These are phyloP conservation scores for Conopomorpha cramerella DNA, from an alignment of 1,140 invertebrate genomes.

Conservation along the genomic window DNA sequence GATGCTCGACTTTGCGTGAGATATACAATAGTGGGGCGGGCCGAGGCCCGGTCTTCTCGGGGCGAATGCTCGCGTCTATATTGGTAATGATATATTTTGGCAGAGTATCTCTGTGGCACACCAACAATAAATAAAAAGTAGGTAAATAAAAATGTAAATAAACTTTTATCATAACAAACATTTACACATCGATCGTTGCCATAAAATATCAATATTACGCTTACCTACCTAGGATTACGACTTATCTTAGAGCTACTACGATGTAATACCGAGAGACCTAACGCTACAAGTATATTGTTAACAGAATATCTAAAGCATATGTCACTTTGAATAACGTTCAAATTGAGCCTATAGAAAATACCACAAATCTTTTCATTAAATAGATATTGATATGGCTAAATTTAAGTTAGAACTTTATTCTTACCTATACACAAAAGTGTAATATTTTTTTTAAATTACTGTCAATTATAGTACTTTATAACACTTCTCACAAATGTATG, in stretches of 20 bases:
- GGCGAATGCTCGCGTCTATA: too few relatives aligned
- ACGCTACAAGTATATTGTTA: slow-evolving; percentile 57
- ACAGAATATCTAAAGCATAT: slow-evolving; percentile 61
- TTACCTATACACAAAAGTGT: slow-evolving; percentile 61
- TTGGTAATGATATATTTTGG: slow-evolving; percentile 61
- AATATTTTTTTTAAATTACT: slow-evolving; percentile 54
- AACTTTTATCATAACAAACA: slow-evolving; percentile 55
- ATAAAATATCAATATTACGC: slow-evolving; percentile 50
- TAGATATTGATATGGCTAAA: slow-evolving; percentile 64
- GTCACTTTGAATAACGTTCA: slow-evolving; percentile 60
- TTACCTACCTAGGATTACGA: slow-evolving; percentile 43
- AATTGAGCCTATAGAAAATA: slow-evolving; percentile 62
- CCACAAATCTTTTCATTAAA: slow-evolving; percentile 61
- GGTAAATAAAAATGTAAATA: slow-evolving; percentile 60
- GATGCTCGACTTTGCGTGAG: slow-evolving; percentile 42
- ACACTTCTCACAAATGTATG: slow-evolving; percentile 59
- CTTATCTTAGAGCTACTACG: slow-evolving; percentile 44
- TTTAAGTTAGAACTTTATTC: slow-evolving; percentile 62
- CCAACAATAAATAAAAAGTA: slow-evolving; percentile 58
- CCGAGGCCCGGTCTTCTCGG: too few relatives aligned
- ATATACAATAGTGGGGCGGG: slow-evolving; percentile 14
- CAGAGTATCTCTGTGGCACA: slow-evolving; percentile 62
- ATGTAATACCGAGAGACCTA: slow-evolving; percentile 54
- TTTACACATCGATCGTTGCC: slow-evolving; percentile 54
- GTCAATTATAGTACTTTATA: slow-evolving; percentile 58